Evolutionary conservation across 2,113 vertebrate species (phyloP).

Genomic region (Pteropus alecto): DNA sequence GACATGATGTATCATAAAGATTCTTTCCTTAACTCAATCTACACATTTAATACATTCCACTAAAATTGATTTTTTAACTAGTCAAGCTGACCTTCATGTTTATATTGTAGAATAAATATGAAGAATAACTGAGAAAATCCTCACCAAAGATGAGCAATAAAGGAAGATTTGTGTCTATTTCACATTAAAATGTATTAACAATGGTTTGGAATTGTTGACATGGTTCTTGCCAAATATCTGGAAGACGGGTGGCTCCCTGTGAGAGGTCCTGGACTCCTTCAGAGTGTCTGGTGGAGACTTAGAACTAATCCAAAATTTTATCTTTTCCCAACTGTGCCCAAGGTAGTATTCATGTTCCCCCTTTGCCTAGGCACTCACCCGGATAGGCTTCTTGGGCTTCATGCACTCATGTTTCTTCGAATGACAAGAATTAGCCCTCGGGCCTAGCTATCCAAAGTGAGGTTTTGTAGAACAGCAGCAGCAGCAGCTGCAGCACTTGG

Average conservation of each 20-base stretch:
- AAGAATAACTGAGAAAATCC: not conserved
- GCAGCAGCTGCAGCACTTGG: not conserved
- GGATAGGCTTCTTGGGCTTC: not conserved
- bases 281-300: not conserved
- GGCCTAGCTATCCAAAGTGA: not conserved
- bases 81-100: not conserved
- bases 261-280: not conserved
- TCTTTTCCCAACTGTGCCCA: not conserved
- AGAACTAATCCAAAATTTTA: not conserved
- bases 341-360: not conserved
- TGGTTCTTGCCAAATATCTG: not conserved
- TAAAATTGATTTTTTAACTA: slow-evolving; percentile 18
- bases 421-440: not conserved
- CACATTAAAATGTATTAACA: not conserved
- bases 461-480: not conserved
- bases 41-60: not conserved
- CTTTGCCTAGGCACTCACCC: accelerated
- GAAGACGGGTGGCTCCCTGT: not conserved
- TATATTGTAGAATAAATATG: not conserved
- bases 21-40: not conserved
- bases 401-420: not conserved
- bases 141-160: not conserved
- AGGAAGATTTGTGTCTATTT: not conserved
- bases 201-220: not conserved
- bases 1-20: not conserved